Conservation (phyloP, 1,140 invertebrate species). For the Ptiloglossa arizonensis region DNA sequence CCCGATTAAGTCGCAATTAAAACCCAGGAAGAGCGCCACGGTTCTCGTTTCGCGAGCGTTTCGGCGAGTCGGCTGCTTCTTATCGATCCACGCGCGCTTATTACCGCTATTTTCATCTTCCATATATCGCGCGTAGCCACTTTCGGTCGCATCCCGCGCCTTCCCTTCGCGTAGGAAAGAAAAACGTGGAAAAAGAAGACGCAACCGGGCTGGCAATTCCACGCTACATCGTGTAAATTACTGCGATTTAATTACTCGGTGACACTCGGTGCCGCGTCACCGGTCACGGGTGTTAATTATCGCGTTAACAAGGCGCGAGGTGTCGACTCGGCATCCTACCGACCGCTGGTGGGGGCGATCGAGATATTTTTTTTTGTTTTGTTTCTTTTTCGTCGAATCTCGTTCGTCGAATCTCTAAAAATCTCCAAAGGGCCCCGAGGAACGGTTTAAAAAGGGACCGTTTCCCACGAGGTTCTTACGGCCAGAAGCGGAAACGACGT, state of each 20-base stretch:
- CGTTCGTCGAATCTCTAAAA: slow-evolving; percentile 30
- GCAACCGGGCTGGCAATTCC: slow-evolving; percentile 16
- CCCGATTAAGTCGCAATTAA: slow-evolving; percentile 24
- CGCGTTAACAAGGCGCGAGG: slow-evolving; percentile 37
- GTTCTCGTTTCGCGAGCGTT: background rate
- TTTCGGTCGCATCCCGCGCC: slow-evolving; percentile 19
- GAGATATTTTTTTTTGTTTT: slow-evolving; percentile 5
- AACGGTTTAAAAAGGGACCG: slow-evolving; percentile 11
- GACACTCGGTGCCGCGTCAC: slow-evolving; percentile 41
- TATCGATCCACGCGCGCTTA: slow-evolving; percentile 29
- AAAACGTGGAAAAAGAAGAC: background rate
- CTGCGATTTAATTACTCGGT: slow-evolving; percentile 48
- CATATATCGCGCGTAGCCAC: background rate
- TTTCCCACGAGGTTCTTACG: too few species aligned
- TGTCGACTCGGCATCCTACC: slow-evolving; percentile 30
- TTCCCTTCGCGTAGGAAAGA: background rate
- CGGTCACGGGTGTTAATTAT: slow-evolving; percentile 51
- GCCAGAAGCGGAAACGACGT: background rate
- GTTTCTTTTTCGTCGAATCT: too few species aligned
- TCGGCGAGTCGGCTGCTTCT: background rate
- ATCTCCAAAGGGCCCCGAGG: background rate
- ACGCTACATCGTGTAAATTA: slow-evolving; percentile 40
- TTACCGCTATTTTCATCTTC: slow-evolving; percentile 23
- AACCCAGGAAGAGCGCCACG: too few species aligned
- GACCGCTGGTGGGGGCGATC: too few species aligned